Evolutionary conservation across 2,888 invertebrate genomes (phyloP), one percentile per base, ranked within the genome.

Genomic region (Selenia dentaria): DNA sequence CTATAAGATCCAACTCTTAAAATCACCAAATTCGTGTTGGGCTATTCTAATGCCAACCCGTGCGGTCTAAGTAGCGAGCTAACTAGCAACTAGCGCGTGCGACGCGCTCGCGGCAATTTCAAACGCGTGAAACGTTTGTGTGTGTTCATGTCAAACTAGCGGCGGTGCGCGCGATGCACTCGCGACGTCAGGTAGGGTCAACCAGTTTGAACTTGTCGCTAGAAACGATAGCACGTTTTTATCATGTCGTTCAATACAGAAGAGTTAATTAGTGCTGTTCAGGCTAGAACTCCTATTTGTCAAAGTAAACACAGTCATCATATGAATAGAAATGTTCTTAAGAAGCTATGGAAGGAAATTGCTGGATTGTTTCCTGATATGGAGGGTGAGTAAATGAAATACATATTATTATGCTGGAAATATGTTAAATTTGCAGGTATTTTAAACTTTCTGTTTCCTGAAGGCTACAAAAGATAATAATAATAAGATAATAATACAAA

Each of bases 311-410:
- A 58, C 45, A 44, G 31, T 25, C 45, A 57, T 51, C 54, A 56
- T 57, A 56, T 53, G 57, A 60, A 56, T 38, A 51, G 53, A 51
- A 51, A 48, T 14, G 29, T 54, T 48, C 48, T 55, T 28, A 54
- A 49, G 45, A 53, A 54, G 27, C 33, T 54, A 54, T 56, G 59
- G 56, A 56, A 59, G 40, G 59, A 54, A 59, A 54, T 59, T 52
- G 49, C 51, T 27, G 54, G 28, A 59, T 53, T 52, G 35, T 54
- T 54, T 48, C 52, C 20, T 20, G 6, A 55, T 51, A 58, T 55
- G 49, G 54, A 55, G 48, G 51, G 51, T 55, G 47, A 54, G 58
- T 53, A 55, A 34, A 34, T 34, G 13, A 34, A 28, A 28, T 28
- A 54, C 43, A 24, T 24, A 16, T 24, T n/a, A n/a, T 24, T 24